A percentile compares a stretch with the other conserved stretches of the same genome.
These are phyloP conservation scores for Teleopsis dalmanni DNA, from an alignment of 1,140 invertebrate species.

Conservation along the genomic window DNA sequence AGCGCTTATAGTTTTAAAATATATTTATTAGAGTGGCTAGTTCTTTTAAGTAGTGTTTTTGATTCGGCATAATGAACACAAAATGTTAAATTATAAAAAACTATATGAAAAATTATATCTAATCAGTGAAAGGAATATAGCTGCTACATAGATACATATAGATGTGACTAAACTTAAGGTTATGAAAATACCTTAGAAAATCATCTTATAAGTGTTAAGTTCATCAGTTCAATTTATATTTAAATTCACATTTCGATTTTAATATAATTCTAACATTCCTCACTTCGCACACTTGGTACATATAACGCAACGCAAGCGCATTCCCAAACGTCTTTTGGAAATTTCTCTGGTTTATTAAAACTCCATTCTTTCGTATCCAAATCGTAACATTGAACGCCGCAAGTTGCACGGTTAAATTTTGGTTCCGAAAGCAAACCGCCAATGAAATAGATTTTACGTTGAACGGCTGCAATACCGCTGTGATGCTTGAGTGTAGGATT, in stretches of 20 bases:
- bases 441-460: constrained; percentile 61
- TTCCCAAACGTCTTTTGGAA: constrained; percentile 63
- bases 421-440: constrained; percentile 62
- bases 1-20: no score
- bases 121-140: no score
- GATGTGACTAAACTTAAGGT: no score
- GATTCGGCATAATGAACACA: no score
- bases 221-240: not conserved
- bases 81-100: no score
- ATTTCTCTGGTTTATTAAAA: constrained; percentile 46
- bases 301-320: constrained; percentile 59
- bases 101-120: no score
- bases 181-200: no score
- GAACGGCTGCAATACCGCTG: constrained; percentile 56
- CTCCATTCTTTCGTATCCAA: constrained; percentile 54
- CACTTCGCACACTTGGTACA: constrained; percentile 55
- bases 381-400: constrained; percentile 57
- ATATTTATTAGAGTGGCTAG: no score
- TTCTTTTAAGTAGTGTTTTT: no score
- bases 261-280: no score
- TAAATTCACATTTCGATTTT: not conserved
- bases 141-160: no score
- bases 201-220: no score
- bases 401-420: constrained; percentile 59
- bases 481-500: constrained; percentile 63